Percentiles rank a stretch among this genome's conserved stretches.
These are phyloP conservation scores for Liparis tanakae DNA, from an alignment of 2,797 vertebrate species.

Conservation along the genomic window DNA sequence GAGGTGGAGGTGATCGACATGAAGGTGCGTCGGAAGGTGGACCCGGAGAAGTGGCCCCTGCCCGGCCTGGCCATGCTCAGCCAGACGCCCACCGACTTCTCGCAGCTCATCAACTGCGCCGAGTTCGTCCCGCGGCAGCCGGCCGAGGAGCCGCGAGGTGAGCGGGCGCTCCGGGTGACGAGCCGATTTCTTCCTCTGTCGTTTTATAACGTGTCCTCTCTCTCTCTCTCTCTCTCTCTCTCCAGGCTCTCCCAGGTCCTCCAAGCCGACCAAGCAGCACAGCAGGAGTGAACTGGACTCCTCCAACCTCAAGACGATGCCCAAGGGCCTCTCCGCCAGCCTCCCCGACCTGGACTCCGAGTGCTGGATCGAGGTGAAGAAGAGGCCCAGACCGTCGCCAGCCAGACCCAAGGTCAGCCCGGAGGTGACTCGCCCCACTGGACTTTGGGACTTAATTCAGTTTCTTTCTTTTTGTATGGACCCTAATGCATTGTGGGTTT, in stretches of 20 bases:
- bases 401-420: constrained; percentile 88
- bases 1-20: constrained; percentile 95
- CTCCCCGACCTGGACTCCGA: constrained; percentile 96
- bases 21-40: constrained; percentile 94
- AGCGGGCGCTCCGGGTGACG: too few species aligned
- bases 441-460: background rate
- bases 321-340: constrained; percentile 95
- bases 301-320: constrained; percentile 96
- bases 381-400: constrained; percentile 93
- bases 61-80: constrained; percentile 88
- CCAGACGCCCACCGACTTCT: constrained; percentile 93
- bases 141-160: constrained; percentile 81
- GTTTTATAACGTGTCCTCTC: too few species aligned
- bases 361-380: constrained; percentile 99
- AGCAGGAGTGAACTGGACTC: constrained; percentile 86
- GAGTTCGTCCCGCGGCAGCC: constrained; percentile 94
- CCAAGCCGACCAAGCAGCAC: constrained; percentile 79
- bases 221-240: too few species aligned
- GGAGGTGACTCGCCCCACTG: constrained; percentile 27
- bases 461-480: background rate
- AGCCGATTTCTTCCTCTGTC: too few species aligned
- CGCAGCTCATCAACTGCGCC: constrained; percentile 95
- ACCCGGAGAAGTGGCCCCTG: constrained; percentile 95
- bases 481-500: background rate
- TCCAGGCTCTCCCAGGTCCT: constrained; percentile 86